Conservation (phyloP, 2,797 vertebrate species). For the Ispidina picta region DNA sequence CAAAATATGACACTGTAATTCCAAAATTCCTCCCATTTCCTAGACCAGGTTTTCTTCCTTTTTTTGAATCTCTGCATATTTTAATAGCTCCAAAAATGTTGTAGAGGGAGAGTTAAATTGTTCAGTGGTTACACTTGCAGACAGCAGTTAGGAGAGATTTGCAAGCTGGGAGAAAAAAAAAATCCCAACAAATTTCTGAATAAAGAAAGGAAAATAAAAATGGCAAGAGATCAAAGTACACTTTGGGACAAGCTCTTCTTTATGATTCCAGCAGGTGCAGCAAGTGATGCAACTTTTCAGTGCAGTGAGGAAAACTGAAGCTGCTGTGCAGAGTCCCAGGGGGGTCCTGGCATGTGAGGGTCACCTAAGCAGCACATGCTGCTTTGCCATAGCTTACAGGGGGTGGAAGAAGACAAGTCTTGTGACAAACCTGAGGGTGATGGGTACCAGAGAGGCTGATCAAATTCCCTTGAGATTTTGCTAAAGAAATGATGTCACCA, state of each 20-base stretch:
- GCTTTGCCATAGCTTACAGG: not conserved
- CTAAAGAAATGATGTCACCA: not conserved
- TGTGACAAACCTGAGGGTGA: not conserved
- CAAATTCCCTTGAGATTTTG: not conserved
- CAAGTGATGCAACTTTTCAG: not conserved
- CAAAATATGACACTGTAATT: not conserved
- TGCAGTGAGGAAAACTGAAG: not conserved
- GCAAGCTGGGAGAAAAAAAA: not conserved
- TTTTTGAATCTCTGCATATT: conserved; percentile 30
- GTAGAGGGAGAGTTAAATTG: conserved; percentile 10
- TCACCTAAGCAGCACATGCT: not conserved
- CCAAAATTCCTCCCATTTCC: conserved; percentile 1
- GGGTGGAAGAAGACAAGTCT: not conserved
- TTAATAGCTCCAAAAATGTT: conserved; percentile 35
- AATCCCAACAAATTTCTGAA: not conserved
- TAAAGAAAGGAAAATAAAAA: not conserved
- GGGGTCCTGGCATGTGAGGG: not conserved
- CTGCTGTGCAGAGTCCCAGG: not conserved
- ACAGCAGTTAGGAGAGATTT: conserved; percentile 22
- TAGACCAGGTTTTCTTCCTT: conserved; percentile 4
- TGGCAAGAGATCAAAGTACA: not conserved
- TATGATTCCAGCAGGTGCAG: not conserved
- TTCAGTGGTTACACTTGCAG: conserved; percentile 10
- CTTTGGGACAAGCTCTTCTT: not conserved
- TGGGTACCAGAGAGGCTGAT: not conserved